Conservation (phyloP, 2,888 invertebrate genomes). For the Carcina quercana region DNA sequence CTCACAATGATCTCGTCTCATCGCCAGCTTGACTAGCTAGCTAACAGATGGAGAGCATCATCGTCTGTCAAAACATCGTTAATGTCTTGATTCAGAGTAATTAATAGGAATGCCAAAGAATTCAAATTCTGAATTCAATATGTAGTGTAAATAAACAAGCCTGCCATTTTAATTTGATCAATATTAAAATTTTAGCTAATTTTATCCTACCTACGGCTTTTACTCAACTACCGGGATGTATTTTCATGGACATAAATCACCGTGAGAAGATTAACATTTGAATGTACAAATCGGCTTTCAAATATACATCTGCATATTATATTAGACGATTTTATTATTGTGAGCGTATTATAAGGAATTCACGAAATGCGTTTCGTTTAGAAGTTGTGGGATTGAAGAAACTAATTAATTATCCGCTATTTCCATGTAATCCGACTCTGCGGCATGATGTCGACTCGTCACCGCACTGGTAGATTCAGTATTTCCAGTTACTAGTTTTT, state of each 20-base stretch:
- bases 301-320: conserved; percentile 1
- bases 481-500: too few relatives aligned
- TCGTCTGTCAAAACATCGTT: conserved; percentile 12
- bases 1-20: conserved; percentile 9
- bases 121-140: too few relatives aligned
- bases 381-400: conserved; percentile 52
- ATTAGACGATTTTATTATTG: conserved; percentile 16
- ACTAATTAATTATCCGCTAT: conserved; percentile 63
- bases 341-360: conserved; percentile 38
- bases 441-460: conserved; percentile 48
- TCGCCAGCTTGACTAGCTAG: not conserved
- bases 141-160: not conserved
- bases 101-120: conserved; percentile 5
- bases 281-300: conserved; percentile 2
- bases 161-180: conserved; percentile 3
- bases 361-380: conserved; percentile 45
- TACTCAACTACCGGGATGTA: conserved; percentile 1
- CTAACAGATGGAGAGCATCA: conserved; percentile 5
- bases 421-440: conserved; percentile 63
- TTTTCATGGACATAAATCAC: conserved; percentile 4
- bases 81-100: conserved; percentile 7
- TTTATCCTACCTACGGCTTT: not conserved
- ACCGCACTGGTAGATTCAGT: too few relatives aligned
- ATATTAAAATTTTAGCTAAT: not conserved
- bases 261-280: conserved; percentile 3